phyloP scores from a whole-genome alignment of 2,888 invertebrate genomes.

The Unio delphinus region DNA sequence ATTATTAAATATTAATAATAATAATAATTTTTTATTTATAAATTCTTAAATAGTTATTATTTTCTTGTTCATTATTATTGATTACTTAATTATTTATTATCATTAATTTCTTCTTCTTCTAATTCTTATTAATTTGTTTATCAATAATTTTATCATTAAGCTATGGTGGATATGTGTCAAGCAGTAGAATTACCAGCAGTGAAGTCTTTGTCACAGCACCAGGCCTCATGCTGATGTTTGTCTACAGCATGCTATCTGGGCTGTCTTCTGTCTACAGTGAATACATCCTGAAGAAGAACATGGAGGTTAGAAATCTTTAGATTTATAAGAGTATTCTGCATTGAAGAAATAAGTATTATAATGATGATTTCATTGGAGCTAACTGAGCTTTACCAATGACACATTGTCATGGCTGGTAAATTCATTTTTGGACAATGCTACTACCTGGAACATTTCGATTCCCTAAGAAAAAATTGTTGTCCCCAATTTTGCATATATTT shows the following conservation, averaged over 20 bases:
- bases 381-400: not conserved
- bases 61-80: too few relatives aligned
- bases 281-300: constrained; percentile 66
- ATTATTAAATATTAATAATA: too few relatives aligned
- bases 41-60: too few relatives aligned
- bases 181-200: constrained; percentile 31
- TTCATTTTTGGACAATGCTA: too few relatives aligned
- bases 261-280: constrained; percentile 70
- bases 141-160: constrained; percentile 37
- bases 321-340: not conserved
- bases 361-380: not conserved
- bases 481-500: too few relatives aligned
- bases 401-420: not conserved
- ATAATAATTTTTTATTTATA: too few relatives aligned
- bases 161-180: constrained; percentile 58
- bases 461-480: too few relatives aligned
- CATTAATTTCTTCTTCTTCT: not conserved
- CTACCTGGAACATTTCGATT: too few relatives aligned
- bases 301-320: constrained; percentile 28
- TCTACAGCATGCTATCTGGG: constrained; percentile 67
- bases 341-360: not conserved
- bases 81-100: not conserved
- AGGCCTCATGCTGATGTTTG: constrained; percentile 66
- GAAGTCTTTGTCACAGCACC: constrained; percentile 63
- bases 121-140: not conserved